phyloP scores from a whole-genome alignment of 2,113 vertebrate genomes.

The Tachuris rubrigastra region DNA sequence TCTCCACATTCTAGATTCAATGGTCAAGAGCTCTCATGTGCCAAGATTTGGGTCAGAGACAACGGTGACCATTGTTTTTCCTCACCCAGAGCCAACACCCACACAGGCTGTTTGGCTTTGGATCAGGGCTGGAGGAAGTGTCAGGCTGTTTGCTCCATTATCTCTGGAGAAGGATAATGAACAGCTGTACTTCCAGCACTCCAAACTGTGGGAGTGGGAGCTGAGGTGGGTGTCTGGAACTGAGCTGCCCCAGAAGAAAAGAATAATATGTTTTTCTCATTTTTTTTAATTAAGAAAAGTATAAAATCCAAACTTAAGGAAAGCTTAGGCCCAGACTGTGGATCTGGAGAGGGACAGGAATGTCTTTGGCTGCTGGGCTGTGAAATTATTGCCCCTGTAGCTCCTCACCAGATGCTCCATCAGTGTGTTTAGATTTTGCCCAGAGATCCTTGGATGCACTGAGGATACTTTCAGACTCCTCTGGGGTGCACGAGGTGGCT shows the following conservation, averaged over 20 bases:
- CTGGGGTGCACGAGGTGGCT: neutral
- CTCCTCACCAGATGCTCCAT: neutral
- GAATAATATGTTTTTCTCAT: neutral
- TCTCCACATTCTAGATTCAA: neutral
- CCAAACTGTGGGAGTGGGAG: fast-evolving
- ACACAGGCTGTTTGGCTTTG: neutral
- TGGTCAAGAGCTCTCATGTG: fast-evolving
- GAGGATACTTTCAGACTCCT: neutral
- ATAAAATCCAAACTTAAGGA: neutral
- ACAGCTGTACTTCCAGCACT: neutral
- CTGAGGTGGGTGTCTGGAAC: neutral
- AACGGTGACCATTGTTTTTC: neutral
- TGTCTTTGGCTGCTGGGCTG: neutral
- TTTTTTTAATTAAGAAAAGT: neutral
- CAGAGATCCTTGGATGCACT: neutral
- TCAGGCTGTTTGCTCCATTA: neutral
- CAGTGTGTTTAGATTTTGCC: fast-evolving
- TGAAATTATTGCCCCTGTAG: fast-evolving
- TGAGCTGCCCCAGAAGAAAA: neutral
- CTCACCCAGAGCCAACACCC: neutral
- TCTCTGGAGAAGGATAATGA: neutral
- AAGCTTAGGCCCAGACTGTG: neutral
- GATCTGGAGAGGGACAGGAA: neutral
- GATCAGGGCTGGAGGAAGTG: neutral
- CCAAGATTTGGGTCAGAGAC: neutral